Conservation (phyloP, 2,888 invertebrate genomes). For the Drosophila buzzatii region DNA sequence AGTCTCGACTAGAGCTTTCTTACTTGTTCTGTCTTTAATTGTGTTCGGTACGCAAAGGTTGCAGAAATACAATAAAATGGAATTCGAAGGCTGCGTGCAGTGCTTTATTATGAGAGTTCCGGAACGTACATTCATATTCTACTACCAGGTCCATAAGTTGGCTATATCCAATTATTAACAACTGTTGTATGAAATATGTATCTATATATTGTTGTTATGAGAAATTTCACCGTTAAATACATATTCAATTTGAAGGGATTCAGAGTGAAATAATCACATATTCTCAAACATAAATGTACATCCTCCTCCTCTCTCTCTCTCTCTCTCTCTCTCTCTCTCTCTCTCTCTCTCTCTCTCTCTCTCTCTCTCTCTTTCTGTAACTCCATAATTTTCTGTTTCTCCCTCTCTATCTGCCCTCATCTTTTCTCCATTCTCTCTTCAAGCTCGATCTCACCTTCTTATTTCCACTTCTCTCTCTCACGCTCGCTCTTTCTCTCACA, state of each 20-base stretch:
- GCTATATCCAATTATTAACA: neutral
- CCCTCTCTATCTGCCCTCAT: neutral
- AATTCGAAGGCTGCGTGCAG: slow-evolving; percentile 22
- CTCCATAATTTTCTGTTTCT: neutral
- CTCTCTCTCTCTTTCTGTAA: neutral
- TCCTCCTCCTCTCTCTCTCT: neutral
- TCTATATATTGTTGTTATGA: neutral
- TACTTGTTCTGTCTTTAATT: too few species aligned
- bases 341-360: neutral
- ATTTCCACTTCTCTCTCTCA: too few species aligned
- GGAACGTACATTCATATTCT: neutral
- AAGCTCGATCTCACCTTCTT: too few species aligned
- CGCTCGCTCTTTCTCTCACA: neutral
- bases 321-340: neutral
- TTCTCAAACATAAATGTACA: too few species aligned
- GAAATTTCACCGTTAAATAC: neutral
- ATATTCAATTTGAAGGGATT: neutral
- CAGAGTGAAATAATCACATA: neutral
- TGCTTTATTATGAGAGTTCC: slow-evolving; percentile 5
- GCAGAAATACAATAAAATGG: slow-evolving; percentile 1
- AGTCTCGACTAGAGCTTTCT: too few species aligned
- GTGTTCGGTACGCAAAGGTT: neutral
- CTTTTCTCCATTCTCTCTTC: too few species aligned
- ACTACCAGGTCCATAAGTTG: neutral
- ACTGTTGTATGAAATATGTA: neutral